These are phyloP conservation scores for Masticophis lateralis DNA, from an alignment of 2,797 vertebrate genomes.

Conservation along the genomic window DNA sequence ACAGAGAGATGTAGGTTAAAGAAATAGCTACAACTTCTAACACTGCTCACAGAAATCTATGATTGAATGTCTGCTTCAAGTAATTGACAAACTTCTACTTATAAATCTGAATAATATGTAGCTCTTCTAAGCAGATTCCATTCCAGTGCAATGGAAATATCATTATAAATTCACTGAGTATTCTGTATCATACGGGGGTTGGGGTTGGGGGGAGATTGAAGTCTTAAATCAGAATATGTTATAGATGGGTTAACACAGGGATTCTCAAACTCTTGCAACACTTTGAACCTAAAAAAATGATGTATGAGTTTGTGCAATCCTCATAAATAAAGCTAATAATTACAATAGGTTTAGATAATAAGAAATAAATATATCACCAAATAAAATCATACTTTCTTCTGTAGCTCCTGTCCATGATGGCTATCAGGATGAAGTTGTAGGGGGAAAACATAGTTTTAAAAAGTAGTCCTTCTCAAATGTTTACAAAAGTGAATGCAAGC, in stretches of 20 bases:
- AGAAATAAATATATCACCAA: neutral
- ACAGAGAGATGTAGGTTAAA: neutral
- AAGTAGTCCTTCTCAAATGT: neutral
- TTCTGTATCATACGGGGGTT: neutral
- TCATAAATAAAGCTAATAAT: neutral
- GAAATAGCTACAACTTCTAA: neutral
- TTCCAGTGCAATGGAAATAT: neutral
- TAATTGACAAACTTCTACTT: neutral
- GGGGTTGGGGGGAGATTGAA: accelerated
- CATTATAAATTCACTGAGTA: neutral
- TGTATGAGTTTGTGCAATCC: neutral
- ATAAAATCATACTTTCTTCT: neutral
- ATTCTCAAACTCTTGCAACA: neutral
- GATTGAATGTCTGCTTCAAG: neutral
- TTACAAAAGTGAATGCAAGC: neutral
- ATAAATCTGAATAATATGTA: neutral
- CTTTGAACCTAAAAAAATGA: neutral
- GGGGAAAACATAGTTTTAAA: neutral
- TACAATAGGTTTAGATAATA: neutral
- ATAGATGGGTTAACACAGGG: neutral
- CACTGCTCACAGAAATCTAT: neutral
- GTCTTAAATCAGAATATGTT: neutral
- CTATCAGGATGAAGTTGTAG: neutral
- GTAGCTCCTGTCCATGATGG: neutral
- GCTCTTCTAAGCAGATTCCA: neutral